Evolutionary conservation across 1,140 invertebrate species (phyloP).

Genomic region (Drosophila nikananu): DNA sequence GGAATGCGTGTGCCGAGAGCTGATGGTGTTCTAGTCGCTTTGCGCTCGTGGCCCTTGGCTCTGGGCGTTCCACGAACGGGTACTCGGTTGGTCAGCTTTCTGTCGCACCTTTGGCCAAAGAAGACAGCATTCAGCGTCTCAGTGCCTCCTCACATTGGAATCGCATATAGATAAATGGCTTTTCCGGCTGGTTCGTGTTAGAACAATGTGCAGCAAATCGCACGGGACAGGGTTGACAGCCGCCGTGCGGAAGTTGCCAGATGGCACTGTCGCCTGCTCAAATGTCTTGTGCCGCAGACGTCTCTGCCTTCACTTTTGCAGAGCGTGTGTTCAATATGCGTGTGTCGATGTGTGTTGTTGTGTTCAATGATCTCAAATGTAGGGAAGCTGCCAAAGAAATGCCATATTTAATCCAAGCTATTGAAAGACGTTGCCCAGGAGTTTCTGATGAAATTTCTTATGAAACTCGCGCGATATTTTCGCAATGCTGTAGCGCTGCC

Average conservation of each 20-base stretch:
- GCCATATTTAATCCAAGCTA: neutral
- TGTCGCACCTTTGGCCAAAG: constrained; percentile 28
- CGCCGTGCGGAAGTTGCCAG: constrained; percentile 37
- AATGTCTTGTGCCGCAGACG: neutral
- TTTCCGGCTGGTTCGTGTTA: constrained; percentile 42
- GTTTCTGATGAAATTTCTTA: constrained; percentile 4
- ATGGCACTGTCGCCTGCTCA: constrained; percentile 1
- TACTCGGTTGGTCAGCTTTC: constrained; percentile 18
- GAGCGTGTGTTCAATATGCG: neutral
- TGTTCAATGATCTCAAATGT: neutral
- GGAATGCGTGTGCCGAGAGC: constrained; percentile 22
- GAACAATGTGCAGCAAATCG: constrained; percentile 52
- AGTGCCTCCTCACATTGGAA: constrained; percentile 38
- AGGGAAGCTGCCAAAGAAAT: accelerated
- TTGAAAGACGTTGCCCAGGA: too few species aligned
- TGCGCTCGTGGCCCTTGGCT: constrained; percentile 19
- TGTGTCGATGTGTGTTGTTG: too few species aligned
- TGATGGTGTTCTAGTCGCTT: constrained; percentile 5
- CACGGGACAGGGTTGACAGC: constrained; percentile 48
- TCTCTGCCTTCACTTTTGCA: neutral
- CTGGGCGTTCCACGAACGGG: constrained; percentile 10
- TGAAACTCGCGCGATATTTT: constrained; percentile 45
- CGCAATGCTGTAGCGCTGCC: constrained; percentile 19
- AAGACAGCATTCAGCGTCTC: constrained; percentile 58
- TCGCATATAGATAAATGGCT: constrained; percentile 41